Percentiles rank a stretch among this genome's conserved stretches.
Conservation (phyloP, 53 echinoderm and acorn worm genomes). For the Temnopleurus reevesii region DNA sequence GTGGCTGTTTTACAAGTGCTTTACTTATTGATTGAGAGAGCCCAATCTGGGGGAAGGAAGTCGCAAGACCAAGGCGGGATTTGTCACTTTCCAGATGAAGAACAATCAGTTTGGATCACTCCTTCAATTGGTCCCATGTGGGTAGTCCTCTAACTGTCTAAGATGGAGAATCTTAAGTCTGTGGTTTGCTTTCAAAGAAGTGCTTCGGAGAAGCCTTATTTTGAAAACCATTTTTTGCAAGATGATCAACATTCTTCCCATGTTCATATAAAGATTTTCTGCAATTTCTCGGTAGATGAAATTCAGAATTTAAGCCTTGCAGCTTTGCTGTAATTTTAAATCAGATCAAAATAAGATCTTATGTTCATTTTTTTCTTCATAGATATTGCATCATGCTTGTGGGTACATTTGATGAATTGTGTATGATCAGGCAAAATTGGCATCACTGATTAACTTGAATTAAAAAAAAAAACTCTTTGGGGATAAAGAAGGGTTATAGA, state of each 20-base stretch:
- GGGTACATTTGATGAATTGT: background rate
- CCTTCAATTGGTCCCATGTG: background rate
- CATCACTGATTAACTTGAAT: background rate
- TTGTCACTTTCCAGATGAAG: conserved; percentile 41
- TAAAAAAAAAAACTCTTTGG: background rate
- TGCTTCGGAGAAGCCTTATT: too few species aligned
- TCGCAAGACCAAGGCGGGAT: conserved; percentile 13
- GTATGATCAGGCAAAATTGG: background rate
- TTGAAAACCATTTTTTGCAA: too few species aligned
- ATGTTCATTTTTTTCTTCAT: background rate
- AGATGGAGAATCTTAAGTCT: background rate
- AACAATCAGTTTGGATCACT: conserved; percentile 12
- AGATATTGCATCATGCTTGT: background rate
- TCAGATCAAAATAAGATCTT: background rate
- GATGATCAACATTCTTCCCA: too few species aligned
- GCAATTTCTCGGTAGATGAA: background rate
- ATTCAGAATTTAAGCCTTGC: background rate
- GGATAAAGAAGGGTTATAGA: too few species aligned
- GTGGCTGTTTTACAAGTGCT: conserved; percentile 46
- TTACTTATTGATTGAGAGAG: conserved; percentile 44
- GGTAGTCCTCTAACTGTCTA: too few species aligned
- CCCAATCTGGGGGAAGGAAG: conserved; percentile 2
- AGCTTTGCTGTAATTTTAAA: background rate
- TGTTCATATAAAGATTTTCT: background rate
- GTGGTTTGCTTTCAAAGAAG: background rate